Evolutionary conservation across 2,888 invertebrate species (phyloP).

Genomic region (Cataglyphis livida): DNA sequence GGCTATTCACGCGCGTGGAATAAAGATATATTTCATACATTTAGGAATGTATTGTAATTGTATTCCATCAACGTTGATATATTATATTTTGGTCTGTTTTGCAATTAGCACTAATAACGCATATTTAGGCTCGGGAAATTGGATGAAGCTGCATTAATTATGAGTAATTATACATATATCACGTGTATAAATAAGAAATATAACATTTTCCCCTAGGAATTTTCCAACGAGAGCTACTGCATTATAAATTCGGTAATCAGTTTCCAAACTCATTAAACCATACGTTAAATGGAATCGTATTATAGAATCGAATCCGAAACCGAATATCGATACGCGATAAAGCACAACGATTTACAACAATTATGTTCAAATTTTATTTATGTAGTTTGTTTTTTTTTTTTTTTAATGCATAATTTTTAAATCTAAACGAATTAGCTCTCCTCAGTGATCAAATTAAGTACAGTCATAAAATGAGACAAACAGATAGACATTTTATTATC

Average conservation of each 20-base stretch:
- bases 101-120: conserved; percentile 15
- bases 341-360: neutral
- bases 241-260: conserved; percentile 48
- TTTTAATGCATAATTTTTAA: neutral
- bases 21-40: conserved; percentile 10
- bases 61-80: neutral
- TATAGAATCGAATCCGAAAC: conserved; percentile 4
- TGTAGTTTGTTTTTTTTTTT: neutral
- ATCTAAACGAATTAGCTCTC: neutral
- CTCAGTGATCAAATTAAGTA: neutral
- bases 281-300: conserved; percentile 4
- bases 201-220: conserved; percentile 9
- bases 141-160: conserved; percentile 32
- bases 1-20: conserved; percentile 29
- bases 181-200: conserved; percentile 40
- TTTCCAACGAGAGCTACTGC: neutral
- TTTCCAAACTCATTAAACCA: conserved; percentile 43
- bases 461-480: neutral
- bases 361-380: neutral
- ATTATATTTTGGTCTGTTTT: neutral
- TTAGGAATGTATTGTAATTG: conserved; percentile 8
- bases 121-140: conserved; percentile 15
- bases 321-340: conserved; percentile 3
- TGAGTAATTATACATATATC: conserved; percentile 24
- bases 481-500: neutral